Evolutionary conservation across 2,888 invertebrate genomes (phyloP).

Genomic region (Oasisia sp.): DNA sequence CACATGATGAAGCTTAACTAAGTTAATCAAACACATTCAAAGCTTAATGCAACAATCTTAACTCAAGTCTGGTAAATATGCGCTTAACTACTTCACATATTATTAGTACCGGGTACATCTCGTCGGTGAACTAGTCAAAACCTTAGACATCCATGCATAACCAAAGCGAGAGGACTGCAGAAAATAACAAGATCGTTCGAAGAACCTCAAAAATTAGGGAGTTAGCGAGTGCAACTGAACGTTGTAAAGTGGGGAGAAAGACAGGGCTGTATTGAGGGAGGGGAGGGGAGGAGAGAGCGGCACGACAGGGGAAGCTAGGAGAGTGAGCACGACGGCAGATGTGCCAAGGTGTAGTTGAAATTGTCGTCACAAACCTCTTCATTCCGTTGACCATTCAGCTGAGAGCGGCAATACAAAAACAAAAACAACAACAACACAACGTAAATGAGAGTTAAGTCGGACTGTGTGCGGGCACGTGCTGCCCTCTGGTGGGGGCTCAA

Average conservation of each 20-base stretch:
- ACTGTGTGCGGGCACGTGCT: background rate
- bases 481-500: background rate
- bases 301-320: background rate
- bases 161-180: background rate
- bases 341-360: background rate
- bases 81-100: background rate
- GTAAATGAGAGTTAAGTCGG: background rate
- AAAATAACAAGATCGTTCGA: background rate
- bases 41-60: background rate
- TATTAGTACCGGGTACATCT: background rate
- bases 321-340: background rate
- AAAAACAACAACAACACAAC: slow-evolving; percentile 1
- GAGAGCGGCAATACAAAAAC: background rate
- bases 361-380: background rate
- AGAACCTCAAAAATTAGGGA: background rate
- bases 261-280: background rate
- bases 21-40: background rate
- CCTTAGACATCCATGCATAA: slow-evolving; percentile 1
- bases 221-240: background rate
- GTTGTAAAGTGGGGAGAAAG: background rate
- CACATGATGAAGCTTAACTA: background rate
- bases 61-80: background rate
- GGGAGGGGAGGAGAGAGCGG: background rate
- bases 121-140: background rate
- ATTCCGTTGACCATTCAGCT: background rate